These are phyloP conservation scores for Anguilla japonica DNA, from an alignment of 2,113 vertebrate species.

Conservation along the genomic window DNA sequence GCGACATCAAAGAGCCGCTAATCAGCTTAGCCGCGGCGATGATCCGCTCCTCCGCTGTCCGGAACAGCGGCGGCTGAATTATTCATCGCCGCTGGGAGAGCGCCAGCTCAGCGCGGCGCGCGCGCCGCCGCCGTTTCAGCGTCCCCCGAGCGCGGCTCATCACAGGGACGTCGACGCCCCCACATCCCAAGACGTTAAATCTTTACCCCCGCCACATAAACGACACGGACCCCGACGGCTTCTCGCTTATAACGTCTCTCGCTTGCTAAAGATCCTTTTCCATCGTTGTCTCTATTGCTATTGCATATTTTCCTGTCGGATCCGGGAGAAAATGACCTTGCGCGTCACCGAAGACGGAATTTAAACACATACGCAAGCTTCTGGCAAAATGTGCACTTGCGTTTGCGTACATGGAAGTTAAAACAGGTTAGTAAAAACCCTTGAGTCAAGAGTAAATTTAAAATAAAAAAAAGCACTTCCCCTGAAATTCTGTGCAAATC, in stretches of 20 bases:
- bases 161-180: background rate
- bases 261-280: background rate
- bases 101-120: background rate
- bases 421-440: too few relatives aligned
- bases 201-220: background rate
- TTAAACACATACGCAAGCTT: too few relatives aligned
- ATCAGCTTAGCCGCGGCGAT: conserved; percentile 32
- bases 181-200: background rate
- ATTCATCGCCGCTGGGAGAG: background rate
- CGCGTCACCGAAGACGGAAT: background rate
- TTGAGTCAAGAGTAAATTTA: too few relatives aligned
- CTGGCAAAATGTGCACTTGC: too few relatives aligned
- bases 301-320: background rate
- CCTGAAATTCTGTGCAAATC: background rate
- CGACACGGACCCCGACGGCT: background rate
- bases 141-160: background rate
- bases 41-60: conserved; percentile 4
- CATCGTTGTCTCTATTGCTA: background rate
- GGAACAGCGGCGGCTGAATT: background rate
- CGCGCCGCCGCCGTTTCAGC: background rate
- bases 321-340: background rate
- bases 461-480: too few relatives aligned
- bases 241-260: background rate
- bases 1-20: conserved; percentile 21
- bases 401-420: too few relatives aligned